These are phyloP conservation scores for Pardalotus punctatus DNA, from an alignment of 2,113 vertebrate species.

Conservation along the genomic window DNA sequence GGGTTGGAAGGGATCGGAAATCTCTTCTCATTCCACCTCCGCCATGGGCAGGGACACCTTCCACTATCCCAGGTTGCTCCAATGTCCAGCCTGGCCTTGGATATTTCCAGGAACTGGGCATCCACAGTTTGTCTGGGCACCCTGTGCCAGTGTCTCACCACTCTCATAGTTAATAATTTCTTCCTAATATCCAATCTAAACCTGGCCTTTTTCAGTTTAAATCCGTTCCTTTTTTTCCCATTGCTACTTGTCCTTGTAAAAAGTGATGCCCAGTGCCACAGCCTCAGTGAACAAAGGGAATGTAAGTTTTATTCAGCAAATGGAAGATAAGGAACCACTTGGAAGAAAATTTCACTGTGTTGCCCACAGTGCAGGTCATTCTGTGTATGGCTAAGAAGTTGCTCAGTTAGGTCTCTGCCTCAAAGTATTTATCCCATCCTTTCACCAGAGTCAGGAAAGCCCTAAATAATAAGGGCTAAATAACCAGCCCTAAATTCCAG, in stretches of 20 bases:
- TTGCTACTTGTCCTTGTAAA: neutral
- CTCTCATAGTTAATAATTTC: neutral
- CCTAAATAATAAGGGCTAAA: too few relatives aligned
- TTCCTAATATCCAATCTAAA: neutral
- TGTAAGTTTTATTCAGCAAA: neutral
- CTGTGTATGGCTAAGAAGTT: neutral
- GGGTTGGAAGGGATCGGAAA: neutral
- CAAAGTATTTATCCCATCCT: neutral
- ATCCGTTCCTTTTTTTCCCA: neutral
- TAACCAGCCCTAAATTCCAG: neutral
- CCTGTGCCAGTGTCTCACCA: neutral
- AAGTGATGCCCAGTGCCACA: neutral
- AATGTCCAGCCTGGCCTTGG: neutral
- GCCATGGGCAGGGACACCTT: neutral
- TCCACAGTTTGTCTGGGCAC: neutral
- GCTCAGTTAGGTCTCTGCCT: neutral
- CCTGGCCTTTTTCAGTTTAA: neutral
- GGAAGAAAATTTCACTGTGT: neutral
- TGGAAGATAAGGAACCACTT: neutral
- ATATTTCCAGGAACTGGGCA: neutral
- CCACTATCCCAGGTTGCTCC: neutral
- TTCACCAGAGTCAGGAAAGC: neutral
- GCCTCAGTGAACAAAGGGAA: neutral
- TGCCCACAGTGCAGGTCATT: neutral
- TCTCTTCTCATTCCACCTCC: neutral